Evolutionary conservation across 2,113 vertebrate genomes (phyloP).

Genomic region (Helogale parvula): DNA sequence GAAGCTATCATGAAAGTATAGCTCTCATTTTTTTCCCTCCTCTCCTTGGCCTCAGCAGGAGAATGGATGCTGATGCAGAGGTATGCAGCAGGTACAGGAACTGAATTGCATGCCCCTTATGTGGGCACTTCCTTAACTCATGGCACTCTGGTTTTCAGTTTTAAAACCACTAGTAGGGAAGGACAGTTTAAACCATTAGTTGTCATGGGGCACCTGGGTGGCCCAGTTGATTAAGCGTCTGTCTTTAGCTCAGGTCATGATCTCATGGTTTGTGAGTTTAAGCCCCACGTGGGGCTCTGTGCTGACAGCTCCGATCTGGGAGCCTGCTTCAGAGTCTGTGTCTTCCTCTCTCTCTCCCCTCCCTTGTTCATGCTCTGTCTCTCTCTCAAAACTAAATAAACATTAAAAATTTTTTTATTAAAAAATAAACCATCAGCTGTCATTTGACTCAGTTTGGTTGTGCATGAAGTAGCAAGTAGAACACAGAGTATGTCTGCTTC

Average conservation of each 20-base stretch:
- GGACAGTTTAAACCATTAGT: conserved; percentile 30
- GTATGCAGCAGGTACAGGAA: conserved; percentile 66
- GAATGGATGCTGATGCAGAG: conserved; percentile 9
- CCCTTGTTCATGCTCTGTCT: no score
- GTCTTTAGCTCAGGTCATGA: no score
- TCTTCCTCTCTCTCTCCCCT: no score
- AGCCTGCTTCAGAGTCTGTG: no score
- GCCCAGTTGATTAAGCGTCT: no score
- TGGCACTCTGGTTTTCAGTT: background rate
- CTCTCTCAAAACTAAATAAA: no score
- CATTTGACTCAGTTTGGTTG: conserved; percentile 72
- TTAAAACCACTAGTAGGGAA: background rate
- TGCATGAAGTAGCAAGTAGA: conserved; percentile 76
- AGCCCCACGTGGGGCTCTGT: no score
- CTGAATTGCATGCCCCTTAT: conserved; percentile 50
- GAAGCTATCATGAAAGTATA: conserved; percentile 60
- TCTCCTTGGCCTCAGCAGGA: conserved; percentile 8
- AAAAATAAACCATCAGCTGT: conserved; percentile 46
- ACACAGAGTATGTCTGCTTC: background rate
- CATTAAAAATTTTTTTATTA: no score
- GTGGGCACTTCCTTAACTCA: conserved; percentile 19
- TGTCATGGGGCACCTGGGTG: background rate
- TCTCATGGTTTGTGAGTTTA: no score
- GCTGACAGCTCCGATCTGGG: no score
- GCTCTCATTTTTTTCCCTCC: background rate